phyloP scores from a whole-genome alignment of 23 tunicate genomes.

The Styela clava region DNA sequence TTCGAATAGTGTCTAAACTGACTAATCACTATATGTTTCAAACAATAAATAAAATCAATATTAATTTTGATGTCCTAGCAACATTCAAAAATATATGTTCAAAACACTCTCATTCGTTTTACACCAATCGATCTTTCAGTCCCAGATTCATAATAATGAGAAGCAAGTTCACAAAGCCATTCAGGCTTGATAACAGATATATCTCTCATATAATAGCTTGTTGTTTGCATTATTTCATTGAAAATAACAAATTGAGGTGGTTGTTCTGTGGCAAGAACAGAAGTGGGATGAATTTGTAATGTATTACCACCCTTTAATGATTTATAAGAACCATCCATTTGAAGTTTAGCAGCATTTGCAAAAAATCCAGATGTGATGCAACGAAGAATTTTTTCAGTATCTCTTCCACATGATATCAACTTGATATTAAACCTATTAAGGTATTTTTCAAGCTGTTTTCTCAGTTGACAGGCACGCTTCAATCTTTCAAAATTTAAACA shows the following conservation, averaged over 20 bases:
- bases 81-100: too few species aligned
- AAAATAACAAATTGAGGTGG: conserved; percentile 78
- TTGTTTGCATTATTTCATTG: conserved; percentile 51
- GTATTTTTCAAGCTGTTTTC: conserved; percentile 53
- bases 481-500: conserved; percentile 57
- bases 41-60: too few species aligned
- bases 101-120: conserved; percentile 13
- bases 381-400: conserved; percentile 46
- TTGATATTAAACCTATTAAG: conserved; percentile 53
- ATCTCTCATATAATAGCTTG: conserved; percentile 50
- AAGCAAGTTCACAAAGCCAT: conserved; percentile 81
- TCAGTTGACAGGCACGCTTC: conserved; percentile 54
- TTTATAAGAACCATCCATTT: conserved; percentile 65
- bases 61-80: too few species aligned
- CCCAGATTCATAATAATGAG: conserved; percentile 71
- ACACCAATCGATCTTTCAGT: conserved; percentile 20
- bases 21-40: too few species aligned
- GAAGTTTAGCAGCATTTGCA: conserved; percentile 75
- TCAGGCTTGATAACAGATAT: conserved; percentile 78
- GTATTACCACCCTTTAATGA: conserved; percentile 38
- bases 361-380: conserved; percentile 83
- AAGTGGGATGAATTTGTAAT: conserved; percentile 67
- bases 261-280: conserved; percentile 45
- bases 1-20: too few species aligned
- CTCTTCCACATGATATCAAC: conserved; percentile 34